Evolutionary conservation across 1,140 invertebrate species (phyloP).

Genomic region (Diuraphis noxia): DNA sequence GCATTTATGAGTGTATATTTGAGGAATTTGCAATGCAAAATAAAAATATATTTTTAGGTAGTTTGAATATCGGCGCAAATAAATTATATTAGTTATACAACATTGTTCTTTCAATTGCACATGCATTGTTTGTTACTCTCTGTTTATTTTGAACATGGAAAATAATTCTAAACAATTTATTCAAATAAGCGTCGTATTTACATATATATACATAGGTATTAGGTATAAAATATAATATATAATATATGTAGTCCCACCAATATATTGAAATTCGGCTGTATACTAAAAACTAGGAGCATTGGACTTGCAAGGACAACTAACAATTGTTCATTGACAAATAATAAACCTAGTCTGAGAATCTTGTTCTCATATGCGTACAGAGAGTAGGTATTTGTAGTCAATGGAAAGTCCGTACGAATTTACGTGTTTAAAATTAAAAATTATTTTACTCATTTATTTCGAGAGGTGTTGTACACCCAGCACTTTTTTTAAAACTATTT

Average conservation of each 20-base stretch:
- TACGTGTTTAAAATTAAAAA: conserved; percentile 23
- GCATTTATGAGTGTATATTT: neutral
- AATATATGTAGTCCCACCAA: neutral
- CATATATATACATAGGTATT: neutral
- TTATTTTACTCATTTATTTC: neutral
- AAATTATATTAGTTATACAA: neutral
- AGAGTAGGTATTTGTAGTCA: neutral
- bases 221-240: neutral
- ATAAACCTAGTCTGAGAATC: neutral
- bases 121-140: neutral
- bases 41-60: conserved; percentile 18
- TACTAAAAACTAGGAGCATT: neutral
- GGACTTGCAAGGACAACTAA: conserved; percentile 7
- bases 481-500: neutral
- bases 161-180: neutral
- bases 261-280: neutral
- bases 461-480: neutral
- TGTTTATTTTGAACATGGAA: neutral
- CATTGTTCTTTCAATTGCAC: neutral
- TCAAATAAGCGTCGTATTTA: neutral
- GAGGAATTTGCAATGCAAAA: neutral
- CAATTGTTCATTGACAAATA: neutral
- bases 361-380: neutral
- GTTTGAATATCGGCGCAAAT: neutral
- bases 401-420: neutral